These are phyloP conservation scores for Porites lobata DNA, from an alignment of 92 coral and sea anemone species.

Conservation along the genomic window DNA sequence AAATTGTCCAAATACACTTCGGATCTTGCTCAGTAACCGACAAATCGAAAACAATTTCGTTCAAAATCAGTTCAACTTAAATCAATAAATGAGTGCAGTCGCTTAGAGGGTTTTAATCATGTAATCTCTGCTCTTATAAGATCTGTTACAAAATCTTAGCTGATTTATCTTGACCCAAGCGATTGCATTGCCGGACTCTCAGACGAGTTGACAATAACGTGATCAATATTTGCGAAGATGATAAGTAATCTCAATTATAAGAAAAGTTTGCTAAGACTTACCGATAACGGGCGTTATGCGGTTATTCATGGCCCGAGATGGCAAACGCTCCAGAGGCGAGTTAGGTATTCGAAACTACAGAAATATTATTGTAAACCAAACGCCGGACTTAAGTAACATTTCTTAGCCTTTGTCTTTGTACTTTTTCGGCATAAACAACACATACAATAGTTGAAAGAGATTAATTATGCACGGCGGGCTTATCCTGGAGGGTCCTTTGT, in stretches of 20 bases:
- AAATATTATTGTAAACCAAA: neutral
- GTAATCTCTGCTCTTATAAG: too few species aligned
- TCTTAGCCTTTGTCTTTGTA: neutral
- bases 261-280: neutral
- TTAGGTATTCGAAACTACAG: neutral
- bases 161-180: neutral
- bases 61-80: too few species aligned
- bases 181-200: neutral
- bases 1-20: too few species aligned
- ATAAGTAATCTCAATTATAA: neutral
- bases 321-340: neutral
- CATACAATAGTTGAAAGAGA: neutral
- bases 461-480: constrained; percentile 7
- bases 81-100: too few species aligned
- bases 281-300: neutral
- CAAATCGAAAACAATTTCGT: too few species aligned
- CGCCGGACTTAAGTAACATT: neutral
- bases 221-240: neutral
- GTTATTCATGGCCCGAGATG: neutral
- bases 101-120: too few species aligned
- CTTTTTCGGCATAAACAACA: neutral
- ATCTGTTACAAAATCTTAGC: too few species aligned
- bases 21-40: too few species aligned
- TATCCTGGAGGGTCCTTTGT: constrained; percentile 2
- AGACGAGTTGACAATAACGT: neutral